Base-by-base conservation (phyloP, 2,888 invertebrate genomes). In the Caenorhabditis sp. region DNA sequence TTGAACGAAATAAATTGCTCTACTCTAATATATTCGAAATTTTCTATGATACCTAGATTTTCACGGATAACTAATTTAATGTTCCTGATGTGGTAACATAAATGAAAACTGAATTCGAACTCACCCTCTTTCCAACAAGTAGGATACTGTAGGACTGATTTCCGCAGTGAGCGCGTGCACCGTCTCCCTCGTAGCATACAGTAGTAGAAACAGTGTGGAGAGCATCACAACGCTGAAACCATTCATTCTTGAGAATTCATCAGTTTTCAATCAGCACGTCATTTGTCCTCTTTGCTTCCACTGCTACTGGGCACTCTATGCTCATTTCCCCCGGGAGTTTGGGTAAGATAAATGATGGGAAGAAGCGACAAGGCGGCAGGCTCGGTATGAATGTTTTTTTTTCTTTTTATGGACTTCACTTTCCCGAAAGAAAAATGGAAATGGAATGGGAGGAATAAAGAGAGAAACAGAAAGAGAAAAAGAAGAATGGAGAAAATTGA, bases 121-220 rank as follows among this genome's bases (percentile, higher is more conserved):
- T 75, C 38, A 84, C 84, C 84, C 80, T 77, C 56, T 70, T 14
- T 84, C 84, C 26, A 84, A 8, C 12, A 84, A 47, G 44, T 80
- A 84, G 12, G 84, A 64, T 26, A 81, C 84, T 22, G 84, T 84
- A 14, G 84, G 84, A 59, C 84, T 84, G 28, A 84, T 74, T 19
- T 84, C 84, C 5, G 76, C 54, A 0, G 80, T 49, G 63, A 84
- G 38, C 0, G 80, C 84, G 24, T 80, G 31, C 0, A 80, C 74
- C 28, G 80, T 69, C 63, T 73, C 69, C 16, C 80, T 59, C 31
- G 77, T 77, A 22, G 84, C 80, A 63, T 84, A 84, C 10, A 84
- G 58, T 22, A 84, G 54, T 8, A 84, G 73, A 59, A 84, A 84
- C 16, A 84, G 19, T 22, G 80, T 70, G 41, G 80, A 81, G 41